Base-by-base conservation (phyloP, 2,888 invertebrate genomes). In the Hirtodrosophila cameraria region DNA sequence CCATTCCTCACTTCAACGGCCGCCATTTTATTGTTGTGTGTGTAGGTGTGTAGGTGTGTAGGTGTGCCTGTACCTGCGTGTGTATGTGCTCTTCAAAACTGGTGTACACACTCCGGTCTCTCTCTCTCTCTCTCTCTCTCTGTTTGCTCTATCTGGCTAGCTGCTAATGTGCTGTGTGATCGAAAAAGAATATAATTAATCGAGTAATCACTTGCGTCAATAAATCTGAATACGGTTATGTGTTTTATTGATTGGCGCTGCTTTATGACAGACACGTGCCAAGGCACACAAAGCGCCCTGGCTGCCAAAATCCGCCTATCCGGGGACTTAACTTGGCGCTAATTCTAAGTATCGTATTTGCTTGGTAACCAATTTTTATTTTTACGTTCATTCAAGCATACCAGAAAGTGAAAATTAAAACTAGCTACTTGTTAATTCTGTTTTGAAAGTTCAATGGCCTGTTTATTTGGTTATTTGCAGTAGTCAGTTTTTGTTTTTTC, bases 1-100 rank as follows among this genome's bases (percentile, higher is more conserved):
- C 95, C 95, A 75, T 93, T 92, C 78, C 93, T 92, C 20, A 96
- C 93, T 75, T 94, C 92, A 52, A 96, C 94, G 16, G 95, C 95
- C 64, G 90, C 87, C 91, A 91, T 91, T 18, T 75, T 87, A 59
- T 20, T 9, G 8, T 25, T 20, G 6, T 52, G 27, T 60, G 13
- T 8, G 53, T 33, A 36, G 13, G 15, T 41, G 50, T 30, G 13
- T 30, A 41, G 39, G n/a, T 18, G 30, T 28, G 11, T 35, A 9
- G 23, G 9, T 13, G 30, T 20, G 11, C 33, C 48, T 33, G 12
- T 28, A 28, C 15, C 31, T 36, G 27, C n/a, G n/a, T n/a, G n/a
- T n/a, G n/a, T n/a, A n/a, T 20, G 23, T 23, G 50, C 23, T 23
- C 23, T 23, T 23, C 2, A 23, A 8, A 23, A 23, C 23, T 30